A percentile compares a stretch with the other conserved stretches of the same genome.
These are phyloP conservation scores for Platichthys flesus DNA, from an alignment of 2,113 vertebrate species.

Conservation along the genomic window DNA sequence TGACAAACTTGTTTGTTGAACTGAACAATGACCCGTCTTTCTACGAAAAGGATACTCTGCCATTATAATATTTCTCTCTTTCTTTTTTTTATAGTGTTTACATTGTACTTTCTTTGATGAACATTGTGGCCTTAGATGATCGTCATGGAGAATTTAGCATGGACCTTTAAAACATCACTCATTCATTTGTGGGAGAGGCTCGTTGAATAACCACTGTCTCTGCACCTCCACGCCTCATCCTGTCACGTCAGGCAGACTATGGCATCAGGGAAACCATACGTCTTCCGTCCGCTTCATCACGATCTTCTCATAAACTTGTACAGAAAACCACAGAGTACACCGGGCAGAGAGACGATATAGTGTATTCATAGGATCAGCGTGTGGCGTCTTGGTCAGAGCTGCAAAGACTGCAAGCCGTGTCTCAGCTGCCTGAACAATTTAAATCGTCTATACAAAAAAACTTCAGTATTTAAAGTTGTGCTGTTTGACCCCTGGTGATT, in stretches of 20 bases:
- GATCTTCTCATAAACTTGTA: conserved; percentile 36
- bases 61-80: conserved; percentile 37
- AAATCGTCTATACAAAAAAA: conserved; percentile 21
- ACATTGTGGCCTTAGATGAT: conserved; percentile 83
- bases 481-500: conserved; percentile 37
- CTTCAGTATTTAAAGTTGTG: conserved; percentile 33
- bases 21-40: conserved; percentile 28
- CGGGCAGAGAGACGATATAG: conserved; percentile 12
- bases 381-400: conserved; percentile 27
- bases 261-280: conserved; percentile 77
- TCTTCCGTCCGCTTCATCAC: conserved; percentile 72
- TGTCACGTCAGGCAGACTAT: conserved; percentile 66
- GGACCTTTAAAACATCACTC: conserved; percentile 63
- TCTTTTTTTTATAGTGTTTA: conserved; percentile 72
- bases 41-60: conserved; percentile 9
- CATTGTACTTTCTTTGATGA: conserved; percentile 73
- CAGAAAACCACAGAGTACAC: conserved; percentile 28
- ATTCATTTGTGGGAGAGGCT: conserved; percentile 46
- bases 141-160: conserved; percentile 68
- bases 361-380: conserved; percentile 20
- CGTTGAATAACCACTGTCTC: conserved; percentile 66
- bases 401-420: conserved; percentile 30
- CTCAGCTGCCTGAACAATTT: conserved; percentile 52
- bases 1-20: too few species aligned
- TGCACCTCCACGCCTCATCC: conserved; percentile 59